Percentiles rank a stretch among this genome's conserved stretches.
Conservation (phyloP, 2,113 vertebrate species). For the Corythoichthys intestinalis region DNA sequence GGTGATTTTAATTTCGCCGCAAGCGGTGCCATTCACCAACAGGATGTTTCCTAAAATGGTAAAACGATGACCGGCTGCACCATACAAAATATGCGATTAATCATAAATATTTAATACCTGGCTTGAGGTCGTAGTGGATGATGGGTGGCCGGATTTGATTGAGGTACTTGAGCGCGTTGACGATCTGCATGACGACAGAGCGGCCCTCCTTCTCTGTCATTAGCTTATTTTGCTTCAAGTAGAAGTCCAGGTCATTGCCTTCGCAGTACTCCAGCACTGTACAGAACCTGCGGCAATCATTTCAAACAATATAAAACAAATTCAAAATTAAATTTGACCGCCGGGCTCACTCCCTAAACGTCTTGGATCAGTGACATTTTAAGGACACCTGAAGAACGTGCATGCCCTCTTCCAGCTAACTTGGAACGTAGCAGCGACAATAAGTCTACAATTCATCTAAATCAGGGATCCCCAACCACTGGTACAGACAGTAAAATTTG, state of each 20-base stretch:
- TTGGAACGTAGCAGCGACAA: no score
- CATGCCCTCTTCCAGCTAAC: no score
- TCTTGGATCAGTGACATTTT: no score
- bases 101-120: conserved; percentile 68
- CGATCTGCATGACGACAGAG: conserved; percentile 96
- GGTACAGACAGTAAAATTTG: no score
- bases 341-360: no score
- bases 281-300: conserved; percentile 81
- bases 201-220: conserved; percentile 93
- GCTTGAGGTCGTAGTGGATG: conserved; percentile 97
- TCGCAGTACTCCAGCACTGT: conserved; percentile 96
- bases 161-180: conserved; percentile 95
- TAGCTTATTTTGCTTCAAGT: conserved; percentile 96
- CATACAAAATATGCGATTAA: background rate
- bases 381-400: no score
- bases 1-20: conserved; percentile 94
- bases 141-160: conserved; percentile 95
- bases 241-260: conserved; percentile 94
- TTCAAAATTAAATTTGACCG: background rate
- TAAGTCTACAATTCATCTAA: no score
- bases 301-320: background rate
- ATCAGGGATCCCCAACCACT: no score
- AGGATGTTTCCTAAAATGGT: conserved; percentile 84
- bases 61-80: background rate
- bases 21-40: conserved; percentile 92